Evolutionary conservation across 2,113 vertebrate species (phyloP), one percentile per base, ranked within the genome.

Genomic region (Astur gentilis): DNA sequence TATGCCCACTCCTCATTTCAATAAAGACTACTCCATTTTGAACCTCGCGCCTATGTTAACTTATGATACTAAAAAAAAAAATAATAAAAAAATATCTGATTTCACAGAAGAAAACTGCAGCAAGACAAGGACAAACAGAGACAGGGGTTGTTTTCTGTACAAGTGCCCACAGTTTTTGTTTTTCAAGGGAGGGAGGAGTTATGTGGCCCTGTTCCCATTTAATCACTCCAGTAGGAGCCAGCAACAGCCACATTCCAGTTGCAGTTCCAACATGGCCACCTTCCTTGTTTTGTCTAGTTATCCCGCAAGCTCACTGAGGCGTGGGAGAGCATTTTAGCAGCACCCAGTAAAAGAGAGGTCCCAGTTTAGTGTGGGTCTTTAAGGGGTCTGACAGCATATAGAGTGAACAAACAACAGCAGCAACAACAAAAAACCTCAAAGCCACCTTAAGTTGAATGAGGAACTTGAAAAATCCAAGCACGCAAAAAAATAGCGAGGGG

Each of bases 131-230:
- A 82, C 78, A 85, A 89, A 86, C 70, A 95, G 64, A 86, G 76
- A 42, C 72, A 58, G 55, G 38, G 38, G 54, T 26, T 93, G 86
- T 92, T 95, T 95, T 82, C 77, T 84, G 92, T 94, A 79, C 77
- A 72, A 97, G 57, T 87, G 83, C 80, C 90, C 86, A 67, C 36
- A 89, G 90, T 49, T 96, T 94, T 95, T 94, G 89, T 96, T 97
- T 96, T 93, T 75, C 78, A 91, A 71, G 70, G 36, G 81, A 91
- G 83, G 95, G 91, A 95, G 95, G 89, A 97, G 95, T 69, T 40
- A 36, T 40, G 89, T 95, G 97, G 92, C 91, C 73, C 86, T 79
- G 83, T 90, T 95, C 92, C 92, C 91, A 72, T 64, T 95, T 92
- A 96, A 93, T 96, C 91, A 87, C 89, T 82, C 65, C 79, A 78